Evolutionary conservation across 2,888 invertebrate species (phyloP).

Genomic region (Ormyrus pomaceus): DNA sequence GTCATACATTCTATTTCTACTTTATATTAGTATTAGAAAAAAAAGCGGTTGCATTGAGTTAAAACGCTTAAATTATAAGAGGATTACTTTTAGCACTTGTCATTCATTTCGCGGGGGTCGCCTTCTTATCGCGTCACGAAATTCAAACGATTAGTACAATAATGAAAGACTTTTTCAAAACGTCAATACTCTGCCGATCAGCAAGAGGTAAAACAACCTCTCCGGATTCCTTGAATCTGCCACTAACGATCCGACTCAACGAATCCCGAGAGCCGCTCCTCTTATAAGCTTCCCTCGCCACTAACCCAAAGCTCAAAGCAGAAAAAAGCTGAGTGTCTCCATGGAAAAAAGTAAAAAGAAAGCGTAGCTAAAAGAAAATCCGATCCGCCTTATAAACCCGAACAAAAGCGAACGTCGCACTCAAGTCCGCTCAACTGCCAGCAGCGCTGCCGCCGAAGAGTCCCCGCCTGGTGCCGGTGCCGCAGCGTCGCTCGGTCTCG

Average conservation of each 20-base stretch:
- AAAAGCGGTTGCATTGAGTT: neutral
- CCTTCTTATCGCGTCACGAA: neutral
- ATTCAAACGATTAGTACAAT: too few relatives aligned
- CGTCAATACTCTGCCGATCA: too few relatives aligned
- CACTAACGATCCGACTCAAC: too few relatives aligned
- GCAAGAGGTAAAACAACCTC: too few relatives aligned
- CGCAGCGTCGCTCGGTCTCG: slow-evolving; percentile 71
- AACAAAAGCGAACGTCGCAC: slow-evolving; percentile 6
- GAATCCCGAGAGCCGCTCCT: too few relatives aligned
- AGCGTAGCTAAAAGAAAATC: neutral
- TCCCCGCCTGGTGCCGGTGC: slow-evolving; percentile 76
- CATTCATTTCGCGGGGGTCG: neutral
- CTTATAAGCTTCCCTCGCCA: too few relatives aligned
- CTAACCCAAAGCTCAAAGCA: too few relatives aligned
- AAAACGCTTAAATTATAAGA: neutral
- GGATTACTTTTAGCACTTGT: slow-evolving; percentile 6
- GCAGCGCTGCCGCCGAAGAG: slow-evolving; percentile 77
- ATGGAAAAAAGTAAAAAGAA: neutral
- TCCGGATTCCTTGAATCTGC: too few relatives aligned
- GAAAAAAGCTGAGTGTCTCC: too few relatives aligned
- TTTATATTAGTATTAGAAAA: too few relatives aligned
- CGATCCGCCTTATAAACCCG: neutral
- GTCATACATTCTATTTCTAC: too few relatives aligned
- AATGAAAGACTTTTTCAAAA: neutral
- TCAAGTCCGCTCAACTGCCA: slow-evolving; percentile 54